Evolutionary conservation across 2,888 invertebrate species (phyloP).

Genomic region (Pycnomerus fuliginosus): DNA sequence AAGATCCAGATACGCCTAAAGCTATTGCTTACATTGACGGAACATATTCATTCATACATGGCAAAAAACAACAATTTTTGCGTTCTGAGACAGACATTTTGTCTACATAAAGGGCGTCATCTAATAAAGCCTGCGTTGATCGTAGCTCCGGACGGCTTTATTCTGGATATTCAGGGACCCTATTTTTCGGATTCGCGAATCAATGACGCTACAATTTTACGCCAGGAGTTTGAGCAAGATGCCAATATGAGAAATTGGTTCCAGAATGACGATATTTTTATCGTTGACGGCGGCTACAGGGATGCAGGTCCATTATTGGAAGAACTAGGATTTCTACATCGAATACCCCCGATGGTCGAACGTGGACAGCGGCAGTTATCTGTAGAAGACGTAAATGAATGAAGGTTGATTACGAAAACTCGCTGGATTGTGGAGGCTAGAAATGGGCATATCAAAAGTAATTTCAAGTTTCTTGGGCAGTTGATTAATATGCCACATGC

Average conservation of each 20-base stretch:
- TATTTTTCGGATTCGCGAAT: no score
- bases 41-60: conserved; percentile 1
- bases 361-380: not conserved
- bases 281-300: conserved; percentile 1
- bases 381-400: conserved; percentile 4
- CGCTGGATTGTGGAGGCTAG: conserved; percentile 11
- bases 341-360: not conserved
- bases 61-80: not conserved
- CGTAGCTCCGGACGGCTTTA: no score
- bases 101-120: conserved; percentile 3
- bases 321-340: not conserved
- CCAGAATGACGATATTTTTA: not conserved
- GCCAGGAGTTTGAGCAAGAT: not conserved
- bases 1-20: conserved; percentile 1
- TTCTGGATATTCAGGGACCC: conserved; percentile 1
- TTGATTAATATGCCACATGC: no score
- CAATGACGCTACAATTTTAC: conserved; percentile 1
- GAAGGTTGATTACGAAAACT: conserved; percentile 8
- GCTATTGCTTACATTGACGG: conserved; percentile 1
- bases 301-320: not conserved
- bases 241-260: not conserved
- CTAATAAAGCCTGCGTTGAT: not conserved
- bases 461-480: no score
- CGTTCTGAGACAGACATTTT: not conserved
- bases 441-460: conserved; percentile 14